Base-by-base conservation (phyloP, 2,888 invertebrate genomes). In the Leucophenga maculata region DNA sequence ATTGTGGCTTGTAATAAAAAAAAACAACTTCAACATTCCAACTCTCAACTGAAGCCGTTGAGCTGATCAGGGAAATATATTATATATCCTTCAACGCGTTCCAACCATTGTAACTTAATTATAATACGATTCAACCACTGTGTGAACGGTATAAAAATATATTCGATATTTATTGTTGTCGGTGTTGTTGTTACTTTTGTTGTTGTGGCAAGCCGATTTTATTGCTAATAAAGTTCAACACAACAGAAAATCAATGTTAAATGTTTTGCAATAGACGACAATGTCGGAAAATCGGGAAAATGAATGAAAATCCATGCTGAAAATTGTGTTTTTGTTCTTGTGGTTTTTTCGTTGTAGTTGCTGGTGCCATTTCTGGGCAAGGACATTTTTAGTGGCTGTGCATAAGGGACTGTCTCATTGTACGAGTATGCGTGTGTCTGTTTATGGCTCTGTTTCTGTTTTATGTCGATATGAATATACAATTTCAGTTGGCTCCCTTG, bases 311-410 rank as follows among this genome's bases (percentile, higher is more conserved):
- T 32, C 32, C 31, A 59, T n/a, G 32, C 14, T n/a, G 32, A 59
- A 32, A 59, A 59, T 59, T 59, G 32, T 59, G 32, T 32, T 32
- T 22, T 55, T 55, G 55, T 55, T 39, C 39, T 39, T 55, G 55
- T 55, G 55, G 55, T 26, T 22, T 26, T 22, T 55, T 55, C 54
- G 20, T 54, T 54, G 18, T 14, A 20, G 54, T 55, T 13, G 18
- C 9, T 55, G 22, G 6, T 55, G 6, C 4, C 16, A 16, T 13
- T 55, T 18, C 20, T 18, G 18, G 20, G 20, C 55, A 55, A 55
- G 20, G 26, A 22, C 55, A 26, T 55, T 22, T 14, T 55, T 14
- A 55, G 16, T 55, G 6, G 9, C 11, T 39, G 39, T 39, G 39
- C 39, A 39, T 39, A 39, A 39, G 39, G 8, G 39, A 39, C 39